Evolutionary conservation across 2,888 invertebrate genomes (phyloP).

Genomic region (Camponotus fellah): DNA sequence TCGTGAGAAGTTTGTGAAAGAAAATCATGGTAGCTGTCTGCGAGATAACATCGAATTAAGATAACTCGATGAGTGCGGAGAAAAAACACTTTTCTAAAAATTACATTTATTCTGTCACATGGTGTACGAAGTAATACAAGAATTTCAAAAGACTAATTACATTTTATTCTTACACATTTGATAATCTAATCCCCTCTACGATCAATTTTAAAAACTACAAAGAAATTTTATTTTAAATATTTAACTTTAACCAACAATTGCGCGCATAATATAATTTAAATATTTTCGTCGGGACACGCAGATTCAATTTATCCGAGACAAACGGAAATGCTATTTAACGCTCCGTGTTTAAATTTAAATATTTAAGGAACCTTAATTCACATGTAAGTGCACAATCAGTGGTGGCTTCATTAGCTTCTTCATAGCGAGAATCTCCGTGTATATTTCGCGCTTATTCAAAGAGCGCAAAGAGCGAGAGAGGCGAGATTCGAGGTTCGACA

Average conservation of each 20-base stretch:
- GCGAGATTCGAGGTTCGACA: constrained; percentile 24
- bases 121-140: background rate
- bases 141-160: background rate
- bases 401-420: constrained; percentile 45
- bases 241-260: constrained; percentile 12
- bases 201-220: background rate
- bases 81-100: background rate
- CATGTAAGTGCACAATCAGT: constrained; percentile 16
- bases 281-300: background rate
- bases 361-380: constrained; percentile 44
- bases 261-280: constrained; percentile 10
- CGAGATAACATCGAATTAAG: constrained; percentile 10
- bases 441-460: constrained; percentile 16
- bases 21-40: constrained; percentile 15
- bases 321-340: constrained; percentile 30
- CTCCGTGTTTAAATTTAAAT: constrained; percentile 28
- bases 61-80: constrained; percentile 6
- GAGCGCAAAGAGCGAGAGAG: background rate
- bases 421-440: constrained; percentile 7
- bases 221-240: background rate
- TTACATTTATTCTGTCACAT: background rate
- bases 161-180: background rate
- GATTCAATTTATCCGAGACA: constrained; percentile 26
- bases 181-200: background rate
- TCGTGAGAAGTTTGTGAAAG: constrained; percentile 9